Evolutionary conservation across 1,140 invertebrate species (phyloP), one percentile per base, ranked within the genome.

Genomic region (Lethocerus indicus): DNA sequence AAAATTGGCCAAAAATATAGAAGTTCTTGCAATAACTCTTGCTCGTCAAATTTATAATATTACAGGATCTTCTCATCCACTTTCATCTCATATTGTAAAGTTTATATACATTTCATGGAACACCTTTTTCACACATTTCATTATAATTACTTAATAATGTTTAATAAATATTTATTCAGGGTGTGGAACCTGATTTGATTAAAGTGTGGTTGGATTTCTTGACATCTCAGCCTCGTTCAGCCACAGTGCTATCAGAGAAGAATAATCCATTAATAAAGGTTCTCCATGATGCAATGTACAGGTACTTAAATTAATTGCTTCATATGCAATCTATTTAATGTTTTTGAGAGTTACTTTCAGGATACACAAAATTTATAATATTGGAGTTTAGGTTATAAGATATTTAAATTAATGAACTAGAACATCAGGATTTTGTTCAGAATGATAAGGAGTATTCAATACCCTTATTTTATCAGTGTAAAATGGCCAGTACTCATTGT

Each of bases 11-110:
- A 61, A 67, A 49, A 88, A 94, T 62, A 79, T 87, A 1, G 73
- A 74, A 60, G 64, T 83, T 23, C 70, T 92, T 37, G 86, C 85
- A 2, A 82, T 93, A 61, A 77, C 87, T 1, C 67, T 96, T 37
- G 85, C 87, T 1, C 75, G 78, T 28, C 81, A 83, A 61, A 73
- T 96, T 48, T 95, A 90, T 66, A 89, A 89, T 65, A 65, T 87
- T 41, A 80, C 78, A 9, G 68, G 29, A 12, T 21, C 35, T 16
- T 29, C 50, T 12, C 40, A 75, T 53, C 68, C 87, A 2, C 84
- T 86, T 59, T 71, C 73, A 49, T 73, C 79, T 36, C 72, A 75
- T 41, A 61, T 85, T 70, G 83, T 87, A n/a, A n/a, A n/a, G n/a
- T n/a, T n/a, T n/a, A n/a, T n/a, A n/a, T n/a, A n/a, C n/a, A n/a